Percentiles rank a stretch among this genome's conserved stretches.
These are phyloP conservation scores for Astur gentilis DNA, from an alignment of 2,113 vertebrate genomes.

Conservation along the genomic window DNA sequence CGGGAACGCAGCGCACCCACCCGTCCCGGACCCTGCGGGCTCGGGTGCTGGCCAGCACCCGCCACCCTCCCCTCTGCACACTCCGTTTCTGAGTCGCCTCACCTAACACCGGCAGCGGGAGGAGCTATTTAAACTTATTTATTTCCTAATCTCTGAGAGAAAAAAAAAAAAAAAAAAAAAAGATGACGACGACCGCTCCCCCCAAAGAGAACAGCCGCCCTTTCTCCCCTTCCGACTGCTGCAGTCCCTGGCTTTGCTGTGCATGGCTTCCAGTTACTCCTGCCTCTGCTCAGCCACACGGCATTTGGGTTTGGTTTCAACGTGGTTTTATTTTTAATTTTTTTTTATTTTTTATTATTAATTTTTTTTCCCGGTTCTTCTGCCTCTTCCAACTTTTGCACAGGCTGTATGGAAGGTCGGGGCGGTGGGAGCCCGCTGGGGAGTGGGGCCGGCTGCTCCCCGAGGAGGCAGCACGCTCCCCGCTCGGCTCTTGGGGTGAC, in stretches of 20 bases:
- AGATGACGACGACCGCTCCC: not conserved
- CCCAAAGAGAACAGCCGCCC: not conserved
- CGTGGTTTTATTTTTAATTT: not conserved
- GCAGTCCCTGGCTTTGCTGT: slow-evolving; percentile 48
- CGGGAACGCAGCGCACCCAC: not conserved
- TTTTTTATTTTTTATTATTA: not conserved
- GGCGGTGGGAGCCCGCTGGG: not conserved
- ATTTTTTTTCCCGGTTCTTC: not conserved
- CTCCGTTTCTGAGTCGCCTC: not conserved
- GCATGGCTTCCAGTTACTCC: slow-evolving; percentile 58
- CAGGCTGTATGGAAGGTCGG: not conserved
- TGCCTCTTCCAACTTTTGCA: not conserved
- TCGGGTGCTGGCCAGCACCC: not conserved
- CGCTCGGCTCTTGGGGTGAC: not conserved
- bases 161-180: not conserved
- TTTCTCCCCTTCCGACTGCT: not conserved
- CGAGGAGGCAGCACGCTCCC: not conserved
- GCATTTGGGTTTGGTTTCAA: slow-evolving; percentile 62
- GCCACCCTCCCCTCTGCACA: not conserved
- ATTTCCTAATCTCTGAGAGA: slow-evolving; percentile 56
- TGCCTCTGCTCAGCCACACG: slow-evolving; percentile 16
- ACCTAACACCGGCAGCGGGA: not conserved
- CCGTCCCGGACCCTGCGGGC: not conserved
- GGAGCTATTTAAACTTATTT: slow-evolving; percentile 70
- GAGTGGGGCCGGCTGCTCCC: not conserved